Evolutionary conservation across 2,797 vertebrate species (phyloP).

Genomic region (Pipistrellus pipistrellus): DNA sequence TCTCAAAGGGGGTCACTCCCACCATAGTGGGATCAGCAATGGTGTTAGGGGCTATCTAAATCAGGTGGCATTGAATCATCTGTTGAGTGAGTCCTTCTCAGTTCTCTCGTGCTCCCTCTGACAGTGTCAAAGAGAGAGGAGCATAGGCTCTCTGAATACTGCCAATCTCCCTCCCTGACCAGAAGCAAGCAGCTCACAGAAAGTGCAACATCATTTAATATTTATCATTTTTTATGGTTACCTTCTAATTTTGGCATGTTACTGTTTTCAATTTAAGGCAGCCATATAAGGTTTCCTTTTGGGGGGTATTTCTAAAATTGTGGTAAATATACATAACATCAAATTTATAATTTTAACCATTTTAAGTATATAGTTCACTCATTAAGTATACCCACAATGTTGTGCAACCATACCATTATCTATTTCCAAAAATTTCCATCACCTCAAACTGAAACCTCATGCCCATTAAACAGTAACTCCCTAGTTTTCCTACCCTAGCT

Average conservation of each 20-base stretch:
- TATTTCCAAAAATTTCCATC: neutral
- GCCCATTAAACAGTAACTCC: neutral
- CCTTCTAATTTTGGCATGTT: neutral
- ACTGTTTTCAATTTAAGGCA: neutral
- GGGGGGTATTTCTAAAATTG: neutral
- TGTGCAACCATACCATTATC: neutral
- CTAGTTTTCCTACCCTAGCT: neutral
- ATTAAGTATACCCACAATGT: neutral
- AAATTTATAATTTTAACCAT: neutral
- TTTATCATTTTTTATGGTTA: neutral
- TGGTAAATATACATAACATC: neutral
- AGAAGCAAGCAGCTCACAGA: neutral
- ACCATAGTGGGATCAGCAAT: too few relatives aligned
- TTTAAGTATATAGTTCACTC: neutral
- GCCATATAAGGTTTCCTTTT: neutral
- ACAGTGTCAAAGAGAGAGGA: neutral
- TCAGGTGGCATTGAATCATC: neutral
- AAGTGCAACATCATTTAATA: neutral
- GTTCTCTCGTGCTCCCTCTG: neutral
- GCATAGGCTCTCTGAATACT: neutral
- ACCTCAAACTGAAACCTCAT: neutral
- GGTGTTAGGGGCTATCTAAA: neutral
- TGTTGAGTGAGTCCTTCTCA: neutral
- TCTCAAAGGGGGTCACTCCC: neutral
- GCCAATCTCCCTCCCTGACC: too few relatives aligned